Evolutionary conservation across 2,888 invertebrate genomes (phyloP).

Genomic region (Rhingia campestris): DNA sequence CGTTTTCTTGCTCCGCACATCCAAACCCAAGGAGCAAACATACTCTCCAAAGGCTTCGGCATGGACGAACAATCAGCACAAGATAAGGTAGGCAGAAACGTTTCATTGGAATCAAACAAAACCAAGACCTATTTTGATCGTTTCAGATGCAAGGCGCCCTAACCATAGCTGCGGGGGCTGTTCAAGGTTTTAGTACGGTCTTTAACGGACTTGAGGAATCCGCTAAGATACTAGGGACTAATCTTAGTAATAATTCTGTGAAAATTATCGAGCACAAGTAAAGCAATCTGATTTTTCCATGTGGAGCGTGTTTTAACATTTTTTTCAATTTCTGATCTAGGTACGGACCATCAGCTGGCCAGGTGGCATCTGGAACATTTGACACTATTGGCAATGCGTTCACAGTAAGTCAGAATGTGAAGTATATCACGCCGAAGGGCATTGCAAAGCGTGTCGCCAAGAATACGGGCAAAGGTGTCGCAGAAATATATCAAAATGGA

Average conservation of each 20-base stretch:
- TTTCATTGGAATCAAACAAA: not conserved
- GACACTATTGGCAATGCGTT: conserved; percentile 88
- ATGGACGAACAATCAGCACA: conserved; percentile 84
- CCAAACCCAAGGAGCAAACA: conserved; percentile 85
- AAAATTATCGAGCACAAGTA: conserved; percentile 89
- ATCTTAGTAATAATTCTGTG: conserved; percentile 88
- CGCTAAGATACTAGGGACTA: conserved; percentile 86
- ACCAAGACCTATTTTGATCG: not conserved
- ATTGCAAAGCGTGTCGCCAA: conserved; percentile 86
- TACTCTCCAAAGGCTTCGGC: conserved; percentile 85
- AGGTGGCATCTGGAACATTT: conserved; percentile 86
- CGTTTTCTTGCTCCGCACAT: conserved; percentile 87
- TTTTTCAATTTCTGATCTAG: conserved; percentile 80
- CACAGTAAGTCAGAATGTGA: conserved; percentile 86
- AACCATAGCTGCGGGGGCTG: conserved; percentile 88
- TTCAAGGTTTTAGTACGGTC: conserved; percentile 88
- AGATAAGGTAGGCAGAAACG: conserved; percentile 79
- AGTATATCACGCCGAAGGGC: conserved; percentile 87
- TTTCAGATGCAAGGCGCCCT: conserved; percentile 78
- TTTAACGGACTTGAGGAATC: conserved; percentile 89
- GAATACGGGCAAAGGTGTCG: conserved; percentile 85
- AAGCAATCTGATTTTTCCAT: conserved; percentile 75
- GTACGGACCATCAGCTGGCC: conserved; percentile 87
- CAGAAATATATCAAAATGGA: conserved; percentile 81
- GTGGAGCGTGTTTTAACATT: not conserved